A percentile compares a stretch with the other conserved stretches of the same genome.
These are phyloP conservation scores for Indicator maculatus DNA, from an alignment of 2,113 vertebrate species.

Conservation along the genomic window DNA sequence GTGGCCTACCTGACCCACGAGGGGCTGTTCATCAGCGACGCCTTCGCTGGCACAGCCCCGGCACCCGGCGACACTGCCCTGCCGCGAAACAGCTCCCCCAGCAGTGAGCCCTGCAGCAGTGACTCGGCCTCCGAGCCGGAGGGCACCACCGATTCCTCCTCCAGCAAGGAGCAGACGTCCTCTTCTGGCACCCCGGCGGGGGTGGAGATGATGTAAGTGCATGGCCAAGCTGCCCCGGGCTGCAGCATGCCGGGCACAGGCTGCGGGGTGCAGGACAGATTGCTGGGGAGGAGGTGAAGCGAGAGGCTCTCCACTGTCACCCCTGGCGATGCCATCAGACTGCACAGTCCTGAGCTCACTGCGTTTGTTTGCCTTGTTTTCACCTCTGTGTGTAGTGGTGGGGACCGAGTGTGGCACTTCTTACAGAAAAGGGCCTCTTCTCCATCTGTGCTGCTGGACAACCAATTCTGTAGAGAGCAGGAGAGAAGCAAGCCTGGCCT, in stretches of 20 bases:
- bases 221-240: neutral
- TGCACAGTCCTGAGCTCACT: neutral
- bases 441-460: neutral
- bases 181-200: constrained; percentile 75
- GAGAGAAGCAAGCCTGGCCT: neutral
- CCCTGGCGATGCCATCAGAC: neutral
- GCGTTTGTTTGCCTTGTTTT: neutral
- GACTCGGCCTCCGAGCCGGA: constrained; percentile 83
- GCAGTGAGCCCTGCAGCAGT: constrained; percentile 77
- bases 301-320: neutral
- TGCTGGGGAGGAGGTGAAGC: neutral
- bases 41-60: constrained; percentile 81
- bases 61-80: constrained; percentile 63
- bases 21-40: constrained; percentile 95
- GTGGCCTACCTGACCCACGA: constrained; percentile 96
- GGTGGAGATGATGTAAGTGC: constrained; percentile 81
- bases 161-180: constrained; percentile 83
- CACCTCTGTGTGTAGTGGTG: neutral
- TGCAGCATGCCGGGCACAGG: neutral
- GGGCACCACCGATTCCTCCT: constrained; percentile 81
- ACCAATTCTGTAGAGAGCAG: neutral
- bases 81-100: constrained; percentile 74
- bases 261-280: neutral
- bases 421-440: neutral
- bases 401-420: neutral